These are phyloP conservation scores for Nothobranchius kuhntae DNA, from an alignment of 2,113 vertebrate species.

Conservation along the genomic window DNA sequence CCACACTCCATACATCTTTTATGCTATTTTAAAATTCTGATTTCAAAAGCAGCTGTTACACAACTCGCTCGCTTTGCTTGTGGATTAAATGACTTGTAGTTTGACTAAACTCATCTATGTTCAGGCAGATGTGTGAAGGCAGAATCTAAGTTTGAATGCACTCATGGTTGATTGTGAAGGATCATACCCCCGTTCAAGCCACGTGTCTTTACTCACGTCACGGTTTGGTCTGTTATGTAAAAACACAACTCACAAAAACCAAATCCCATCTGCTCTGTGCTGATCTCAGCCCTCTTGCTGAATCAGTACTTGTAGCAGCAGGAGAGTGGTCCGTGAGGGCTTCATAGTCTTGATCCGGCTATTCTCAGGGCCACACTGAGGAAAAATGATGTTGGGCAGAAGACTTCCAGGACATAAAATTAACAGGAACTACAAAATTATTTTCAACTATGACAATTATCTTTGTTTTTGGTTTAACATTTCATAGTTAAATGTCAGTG, in stretches of 20 bases:
- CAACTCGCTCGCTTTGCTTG: conserved; percentile 14
- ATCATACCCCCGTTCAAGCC: conserved; percentile 20
- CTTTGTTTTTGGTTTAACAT: too few relatives aligned
- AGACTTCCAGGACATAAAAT: conserved; percentile 27
- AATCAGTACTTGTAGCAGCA: conserved; percentile 26
- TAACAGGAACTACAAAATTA: conserved; percentile 26
- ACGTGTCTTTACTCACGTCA: conserved; percentile 13
- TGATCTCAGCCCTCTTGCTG: conserved; percentile 35
- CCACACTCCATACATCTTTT: conserved; percentile 36
- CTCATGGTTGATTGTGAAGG: conserved; percentile 2
- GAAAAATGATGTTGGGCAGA: conserved; percentile 42
- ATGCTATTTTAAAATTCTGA: conserved; percentile 44
- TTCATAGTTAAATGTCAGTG: too few relatives aligned
- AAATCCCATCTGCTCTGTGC: not conserved
- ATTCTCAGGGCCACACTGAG: conserved; percentile 40
- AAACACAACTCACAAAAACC: conserved; percentile 7
- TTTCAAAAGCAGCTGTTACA: conserved; percentile 35
- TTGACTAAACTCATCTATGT: conserved; percentile 10
- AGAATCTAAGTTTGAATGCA: conserved; percentile 9
- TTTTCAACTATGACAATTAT: conserved; percentile 5
- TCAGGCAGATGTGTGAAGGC: conserved; percentile 2
- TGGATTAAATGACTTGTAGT: conserved; percentile 11
- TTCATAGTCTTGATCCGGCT: conserved; percentile 54
- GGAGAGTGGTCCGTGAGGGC: conserved; percentile 51
- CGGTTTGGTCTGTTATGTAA: conserved; percentile 35